These are phyloP conservation scores for Nycteola revayana DNA, from an alignment of 2,888 invertebrate genomes.

Conservation along the genomic window DNA sequence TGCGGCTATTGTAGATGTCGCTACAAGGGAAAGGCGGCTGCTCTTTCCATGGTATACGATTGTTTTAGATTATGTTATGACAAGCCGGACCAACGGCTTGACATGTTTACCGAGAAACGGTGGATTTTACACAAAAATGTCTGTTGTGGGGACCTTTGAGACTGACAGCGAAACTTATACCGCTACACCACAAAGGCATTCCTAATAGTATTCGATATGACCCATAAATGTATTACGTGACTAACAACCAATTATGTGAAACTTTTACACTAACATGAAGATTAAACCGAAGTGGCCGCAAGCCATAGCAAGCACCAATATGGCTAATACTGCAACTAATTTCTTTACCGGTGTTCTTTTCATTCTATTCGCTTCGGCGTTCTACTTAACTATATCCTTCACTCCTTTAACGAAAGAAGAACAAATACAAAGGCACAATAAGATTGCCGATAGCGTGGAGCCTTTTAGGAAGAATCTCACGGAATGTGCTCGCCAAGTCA, in stretches of 20 bases:
- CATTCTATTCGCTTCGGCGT: slow-evolving; percentile 38
- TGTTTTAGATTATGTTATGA: no score
- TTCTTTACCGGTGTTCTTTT: slow-evolving; percentile 34
- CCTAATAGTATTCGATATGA: no score
- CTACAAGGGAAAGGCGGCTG: no score
- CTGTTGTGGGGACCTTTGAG: no score
- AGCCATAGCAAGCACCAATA: slow-evolving; percentile 27
- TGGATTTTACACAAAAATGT: no score
- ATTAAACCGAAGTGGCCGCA: slow-evolving; percentile 39
- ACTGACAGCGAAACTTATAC: no score
- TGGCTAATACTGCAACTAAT: slow-evolving; percentile 34
- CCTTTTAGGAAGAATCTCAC: slow-evolving; percentile 68
- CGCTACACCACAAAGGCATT: no score
- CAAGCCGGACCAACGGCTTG: no score
- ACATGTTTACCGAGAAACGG: no score
- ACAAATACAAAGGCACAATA: slow-evolving; percentile 52
- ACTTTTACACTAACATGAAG: slow-evolving; percentile 33
- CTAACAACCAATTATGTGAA: slow-evolving; percentile 55
- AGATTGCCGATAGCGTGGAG: slow-evolving; percentile 58
- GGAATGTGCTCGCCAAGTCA: slow-evolving; percentile 68
- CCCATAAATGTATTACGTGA: no score
- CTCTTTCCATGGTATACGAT: no score
- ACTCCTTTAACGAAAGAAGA: slow-evolving; percentile 62
- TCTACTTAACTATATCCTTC: slow-evolving; percentile 50
- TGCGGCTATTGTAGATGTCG: no score